These are phyloP conservation scores for Hyperopisus bebe DNA, from an alignment of 2,113 vertebrate species.

Conservation along the genomic window DNA sequence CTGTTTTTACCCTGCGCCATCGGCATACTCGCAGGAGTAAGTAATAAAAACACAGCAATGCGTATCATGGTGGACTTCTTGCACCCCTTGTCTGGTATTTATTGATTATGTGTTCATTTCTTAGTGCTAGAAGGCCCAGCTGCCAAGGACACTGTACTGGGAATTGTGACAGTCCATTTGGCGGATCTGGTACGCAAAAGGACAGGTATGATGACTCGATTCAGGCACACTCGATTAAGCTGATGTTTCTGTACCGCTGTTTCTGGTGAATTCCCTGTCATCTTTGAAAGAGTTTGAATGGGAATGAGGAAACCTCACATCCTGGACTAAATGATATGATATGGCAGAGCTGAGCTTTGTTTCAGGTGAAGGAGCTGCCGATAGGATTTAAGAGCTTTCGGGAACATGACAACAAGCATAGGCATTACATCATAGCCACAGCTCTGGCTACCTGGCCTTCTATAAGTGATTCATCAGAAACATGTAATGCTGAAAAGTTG, in stretches of 20 bases:
- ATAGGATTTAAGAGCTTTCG: background rate
- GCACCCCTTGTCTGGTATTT: conserved; percentile 8
- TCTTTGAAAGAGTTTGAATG: background rate
- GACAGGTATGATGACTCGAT: conserved; percentile 47
- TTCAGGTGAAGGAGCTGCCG: background rate
- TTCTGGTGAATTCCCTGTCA: background rate
- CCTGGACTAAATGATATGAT: background rate
- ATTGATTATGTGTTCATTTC: conserved; percentile 11
- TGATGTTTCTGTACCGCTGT: background rate
- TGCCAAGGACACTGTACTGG: conserved; percentile 53
- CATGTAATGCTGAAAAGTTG: background rate
- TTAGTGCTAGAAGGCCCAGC: conserved; percentile 28
- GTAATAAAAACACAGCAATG: background rate
- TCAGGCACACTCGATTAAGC: background rate
- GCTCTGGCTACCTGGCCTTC: background rate
- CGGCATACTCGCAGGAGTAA: conserved; percentile 55
- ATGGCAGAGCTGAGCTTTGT: background rate
- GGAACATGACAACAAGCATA: background rate
- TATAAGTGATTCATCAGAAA: background rate
- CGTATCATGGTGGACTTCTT: background rate
- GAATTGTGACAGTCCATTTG: conserved; percentile 54
- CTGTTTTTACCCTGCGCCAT: conserved; percentile 78
- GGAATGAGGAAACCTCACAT: background rate
- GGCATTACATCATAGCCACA: background rate
- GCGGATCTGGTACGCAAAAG: conserved; percentile 57